Conservation (phyloP, 1,140 invertebrate species). For the Archivesica marissinica region DNA sequence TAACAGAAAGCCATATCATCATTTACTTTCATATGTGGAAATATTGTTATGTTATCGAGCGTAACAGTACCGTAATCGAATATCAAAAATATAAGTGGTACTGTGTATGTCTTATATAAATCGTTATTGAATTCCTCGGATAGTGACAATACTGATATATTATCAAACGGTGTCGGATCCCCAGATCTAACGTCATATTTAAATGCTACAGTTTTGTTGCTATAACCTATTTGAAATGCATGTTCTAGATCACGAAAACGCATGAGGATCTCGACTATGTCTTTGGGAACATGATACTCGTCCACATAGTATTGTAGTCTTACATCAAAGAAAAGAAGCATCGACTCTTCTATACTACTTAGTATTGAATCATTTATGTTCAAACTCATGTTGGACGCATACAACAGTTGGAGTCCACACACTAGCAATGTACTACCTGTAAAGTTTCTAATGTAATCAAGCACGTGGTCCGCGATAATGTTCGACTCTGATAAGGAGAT, state of each 20-base stretch:
- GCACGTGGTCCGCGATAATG: background rate
- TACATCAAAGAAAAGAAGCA: too few relatives aligned
- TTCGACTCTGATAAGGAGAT: background rate
- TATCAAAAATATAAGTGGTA: background rate
- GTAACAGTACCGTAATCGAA: background rate
- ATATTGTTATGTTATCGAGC: background rate
- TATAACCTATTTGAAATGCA: too few relatives aligned
- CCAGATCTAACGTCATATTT: too few relatives aligned
- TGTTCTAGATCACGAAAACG: too few relatives aligned
- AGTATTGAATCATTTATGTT: background rate
- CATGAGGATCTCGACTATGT: too few relatives aligned
- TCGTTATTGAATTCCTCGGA: background rate
- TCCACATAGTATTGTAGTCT: too few relatives aligned
- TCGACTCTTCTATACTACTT: too few relatives aligned
- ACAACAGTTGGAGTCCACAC: background rate
- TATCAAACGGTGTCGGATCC: too few relatives aligned
- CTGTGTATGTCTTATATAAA: background rate
- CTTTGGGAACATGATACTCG: too few relatives aligned
- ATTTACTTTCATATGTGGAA: background rate
- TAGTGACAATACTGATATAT: background rate
- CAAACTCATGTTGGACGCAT: background rate
- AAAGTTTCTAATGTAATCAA: background rate
- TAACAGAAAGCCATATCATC: background rate
- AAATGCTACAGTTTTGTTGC: too few relatives aligned
- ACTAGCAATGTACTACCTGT: too few relatives aligned